Base-by-base conservation (phyloP, 1,140 invertebrate genomes). In the Pseudachorutes palmiensis region DNA sequence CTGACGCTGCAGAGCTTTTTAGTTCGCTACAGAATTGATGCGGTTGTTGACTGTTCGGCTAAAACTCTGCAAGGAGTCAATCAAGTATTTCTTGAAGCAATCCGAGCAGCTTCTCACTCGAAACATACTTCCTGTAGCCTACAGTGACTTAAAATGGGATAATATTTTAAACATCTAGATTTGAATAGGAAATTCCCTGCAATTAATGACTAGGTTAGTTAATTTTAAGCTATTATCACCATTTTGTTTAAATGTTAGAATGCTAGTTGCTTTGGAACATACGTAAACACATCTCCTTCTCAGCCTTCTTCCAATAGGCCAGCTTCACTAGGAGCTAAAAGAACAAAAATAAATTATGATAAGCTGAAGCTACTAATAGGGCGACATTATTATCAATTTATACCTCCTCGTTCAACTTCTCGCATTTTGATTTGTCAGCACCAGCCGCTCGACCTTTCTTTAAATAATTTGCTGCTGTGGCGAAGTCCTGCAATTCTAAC, bases 61-160 rank as follows among this genome's bases (percentile, higher is more conserved):
- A 30, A 24, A 36, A 61, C 29, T 31, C 9, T 61, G 29, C 12
- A 61, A 36, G 59, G 59, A 9, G 59, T 61, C 30, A 36, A 30
- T 19, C 59, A 61, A 61, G 59, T 61, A 30, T 61, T 61, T 36
- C 9, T 5, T 12, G 59, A 61, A 36, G 59, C 59, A 3, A 61
- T 32, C 3, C 9, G 24, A 9, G 14, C 59, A 9, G 59, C 32
- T 32, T 61, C 30, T 55, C 36, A 19, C 9, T 19, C 9, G 9
- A 45, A 45, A 45, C 9, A 45, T 45, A 45, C 9, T 45, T 19
- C 19, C 19, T 45, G 36, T 19, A 19, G 9, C 9, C 9, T 45
- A 45, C 36, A 45, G 19, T 45, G 19, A 45, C 9, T 45, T 45
- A 9, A 12, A 12, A 9, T 45, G n/a, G n/a, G n/a, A n/a, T n/a